phyloP scores from a whole-genome alignment of 2,888 invertebrate genomes.

The Lepidochrysops patricia region DNA sequence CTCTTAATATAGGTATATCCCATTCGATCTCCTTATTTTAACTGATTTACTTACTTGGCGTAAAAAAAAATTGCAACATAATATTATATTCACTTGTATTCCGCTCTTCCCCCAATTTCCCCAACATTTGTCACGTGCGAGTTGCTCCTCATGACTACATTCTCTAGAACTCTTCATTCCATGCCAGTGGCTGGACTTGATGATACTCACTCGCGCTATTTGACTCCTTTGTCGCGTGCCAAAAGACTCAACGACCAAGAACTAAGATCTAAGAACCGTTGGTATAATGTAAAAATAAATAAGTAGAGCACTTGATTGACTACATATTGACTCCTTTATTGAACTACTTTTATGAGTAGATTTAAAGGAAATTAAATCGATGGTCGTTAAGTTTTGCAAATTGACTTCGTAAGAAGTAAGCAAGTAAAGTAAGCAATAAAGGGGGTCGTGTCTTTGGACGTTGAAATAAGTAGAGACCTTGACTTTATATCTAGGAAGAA shows the following conservation, averaged over 20 bases:
- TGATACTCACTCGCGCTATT: conserved; percentile 19
- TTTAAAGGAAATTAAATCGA: too few species aligned
- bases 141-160: conserved; percentile 17
- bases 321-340: neutral
- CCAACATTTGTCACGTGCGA: neutral
- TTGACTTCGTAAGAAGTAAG: too few species aligned
- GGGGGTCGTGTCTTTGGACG: too few species aligned
- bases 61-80: too few species aligned
- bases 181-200: conserved; percentile 19
- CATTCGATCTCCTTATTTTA: too few species aligned
- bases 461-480: too few species aligned
- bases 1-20: too few species aligned
- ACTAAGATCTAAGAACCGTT: conserved; percentile 1
- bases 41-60: too few species aligned
- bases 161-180: conserved; percentile 20
- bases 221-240: conserved; percentile 23
- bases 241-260: neutral
- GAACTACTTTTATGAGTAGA: neutral
- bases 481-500: too few species aligned
- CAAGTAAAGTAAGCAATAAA: too few species aligned
- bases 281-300: too few species aligned
- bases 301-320: neutral
- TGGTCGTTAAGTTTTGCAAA: too few species aligned
- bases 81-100: neutral
- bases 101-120: neutral